Conservation (phyloP, 2,797 vertebrate genomes). For the Pampus argenteus region DNA sequence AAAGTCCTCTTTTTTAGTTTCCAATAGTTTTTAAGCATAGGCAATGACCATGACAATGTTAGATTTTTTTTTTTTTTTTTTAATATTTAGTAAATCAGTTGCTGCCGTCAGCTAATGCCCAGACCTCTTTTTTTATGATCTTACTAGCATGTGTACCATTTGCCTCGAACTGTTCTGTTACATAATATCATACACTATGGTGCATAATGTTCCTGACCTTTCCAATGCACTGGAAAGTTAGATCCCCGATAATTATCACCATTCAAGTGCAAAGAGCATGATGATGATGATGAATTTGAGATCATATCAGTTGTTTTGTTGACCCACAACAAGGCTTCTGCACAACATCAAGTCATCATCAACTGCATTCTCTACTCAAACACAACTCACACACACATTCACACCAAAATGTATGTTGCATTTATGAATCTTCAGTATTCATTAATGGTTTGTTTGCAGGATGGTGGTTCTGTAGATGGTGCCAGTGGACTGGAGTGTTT, state of each 20-base stretch:
- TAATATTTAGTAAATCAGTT: slow-evolving; percentile 38
- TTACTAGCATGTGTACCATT: slow-evolving; percentile 24
- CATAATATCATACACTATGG: slow-evolving; percentile 46
- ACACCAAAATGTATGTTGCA: slow-evolving; percentile 66
- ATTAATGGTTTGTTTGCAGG: slow-evolving; percentile 72
- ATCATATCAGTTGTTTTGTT: slow-evolving; percentile 27
- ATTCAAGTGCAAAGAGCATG: slow-evolving; percentile 41
- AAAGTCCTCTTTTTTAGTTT: slow-evolving; percentile 1
- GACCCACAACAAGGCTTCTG: slow-evolving; percentile 3
- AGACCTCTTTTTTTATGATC: slow-evolving; percentile 43
- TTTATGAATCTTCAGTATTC: slow-evolving; percentile 79
- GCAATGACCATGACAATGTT: neutral
- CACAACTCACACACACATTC: slow-evolving; percentile 23
- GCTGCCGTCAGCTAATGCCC: slow-evolving; percentile 37
- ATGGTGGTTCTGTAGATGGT: slow-evolving; percentile 62
- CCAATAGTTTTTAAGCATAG: slow-evolving; percentile 22
- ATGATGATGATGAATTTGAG: slow-evolving; percentile 22
- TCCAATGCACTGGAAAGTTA: slow-evolving; percentile 47
- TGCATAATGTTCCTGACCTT: slow-evolving; percentile 67
- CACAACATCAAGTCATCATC: slow-evolving; percentile 4
- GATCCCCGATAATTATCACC: slow-evolving; percentile 47
- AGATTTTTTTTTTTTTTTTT: slow-evolving; percentile 5
- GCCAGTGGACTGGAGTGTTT: slow-evolving; percentile 74
- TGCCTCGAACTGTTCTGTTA: slow-evolving; percentile 50
- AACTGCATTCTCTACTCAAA: slow-evolving; percentile 4